phyloP scores from a whole-genome alignment of 2,797 vertebrate genomes.

The Intellagama lesueurii region DNA sequence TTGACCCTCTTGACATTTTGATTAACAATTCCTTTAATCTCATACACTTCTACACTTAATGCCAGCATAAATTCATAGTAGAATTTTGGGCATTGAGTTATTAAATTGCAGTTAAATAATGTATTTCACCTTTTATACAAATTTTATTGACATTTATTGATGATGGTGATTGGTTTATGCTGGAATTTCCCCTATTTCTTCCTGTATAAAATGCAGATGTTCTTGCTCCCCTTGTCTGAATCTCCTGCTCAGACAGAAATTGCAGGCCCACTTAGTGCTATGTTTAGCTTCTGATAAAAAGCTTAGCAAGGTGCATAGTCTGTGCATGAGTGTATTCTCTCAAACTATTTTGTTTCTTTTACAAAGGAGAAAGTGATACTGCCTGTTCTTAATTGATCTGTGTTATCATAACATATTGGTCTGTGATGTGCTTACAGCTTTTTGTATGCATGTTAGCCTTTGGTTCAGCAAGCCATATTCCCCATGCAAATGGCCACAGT shows the following conservation, averaged over 20 bases:
- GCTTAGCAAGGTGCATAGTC: not conserved
- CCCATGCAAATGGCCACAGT: not conserved
- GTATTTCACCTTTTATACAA: no score
- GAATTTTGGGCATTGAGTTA: no score
- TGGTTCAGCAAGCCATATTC: not conserved
- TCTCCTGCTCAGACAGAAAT: conserved; percentile 1
- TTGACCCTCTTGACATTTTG: no score
- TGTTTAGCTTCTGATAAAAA: not conserved
- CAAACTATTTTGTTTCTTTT: not conserved
- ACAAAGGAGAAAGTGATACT: not conserved
- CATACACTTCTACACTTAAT: no score
- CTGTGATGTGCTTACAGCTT: not conserved
- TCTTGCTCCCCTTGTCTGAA: not conserved
- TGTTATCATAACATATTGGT: not conserved
- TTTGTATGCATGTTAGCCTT: not conserved
- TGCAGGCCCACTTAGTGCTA: not conserved
- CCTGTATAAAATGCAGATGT: not conserved
- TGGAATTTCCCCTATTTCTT: not conserved
- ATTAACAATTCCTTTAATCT: no score
- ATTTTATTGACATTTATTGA: no score
- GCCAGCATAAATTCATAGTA: no score
- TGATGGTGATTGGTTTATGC: no score
- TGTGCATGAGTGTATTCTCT: not conserved
- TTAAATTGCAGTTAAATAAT: no score
- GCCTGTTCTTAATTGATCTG: not conserved